Conservation (phyloP, 2,797 vertebrate species). For the Limosa lapponica region DNA sequence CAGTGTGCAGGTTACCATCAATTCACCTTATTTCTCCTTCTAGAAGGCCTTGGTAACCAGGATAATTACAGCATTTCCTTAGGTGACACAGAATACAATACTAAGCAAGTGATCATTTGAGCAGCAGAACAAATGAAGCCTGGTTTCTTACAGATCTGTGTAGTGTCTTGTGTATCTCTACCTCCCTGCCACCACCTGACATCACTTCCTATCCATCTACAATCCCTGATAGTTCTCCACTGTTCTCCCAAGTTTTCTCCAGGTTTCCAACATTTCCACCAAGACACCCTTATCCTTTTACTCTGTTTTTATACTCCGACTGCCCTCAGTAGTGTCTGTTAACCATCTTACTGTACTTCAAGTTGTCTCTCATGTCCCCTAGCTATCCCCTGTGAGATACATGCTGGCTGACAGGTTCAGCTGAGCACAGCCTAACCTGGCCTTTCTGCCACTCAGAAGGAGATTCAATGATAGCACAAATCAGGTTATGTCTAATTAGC, state of each 20-base stretch:
- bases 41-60: neutral
- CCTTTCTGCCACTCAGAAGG: neutral
- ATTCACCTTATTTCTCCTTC: neutral
- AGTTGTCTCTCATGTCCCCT: neutral
- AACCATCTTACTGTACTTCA: neutral
- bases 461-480: neutral
- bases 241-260: neutral
- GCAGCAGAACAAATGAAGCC: neutral
- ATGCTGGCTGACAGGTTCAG: neutral
- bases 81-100: neutral
- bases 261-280: neutral
- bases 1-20: neutral
- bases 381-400: neutral
- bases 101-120: neutral
- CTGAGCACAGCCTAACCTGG: neutral
- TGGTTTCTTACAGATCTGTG: neutral
- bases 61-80: neutral
- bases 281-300: neutral
- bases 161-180: neutral
- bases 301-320: neutral
- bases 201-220: neutral
- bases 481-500: neutral
- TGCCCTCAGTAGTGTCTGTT: neutral
- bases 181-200: neutral
- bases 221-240: neutral